Base-by-base conservation (phyloP, 1,140 invertebrate species). In the Tenebrio molitor region DNA sequence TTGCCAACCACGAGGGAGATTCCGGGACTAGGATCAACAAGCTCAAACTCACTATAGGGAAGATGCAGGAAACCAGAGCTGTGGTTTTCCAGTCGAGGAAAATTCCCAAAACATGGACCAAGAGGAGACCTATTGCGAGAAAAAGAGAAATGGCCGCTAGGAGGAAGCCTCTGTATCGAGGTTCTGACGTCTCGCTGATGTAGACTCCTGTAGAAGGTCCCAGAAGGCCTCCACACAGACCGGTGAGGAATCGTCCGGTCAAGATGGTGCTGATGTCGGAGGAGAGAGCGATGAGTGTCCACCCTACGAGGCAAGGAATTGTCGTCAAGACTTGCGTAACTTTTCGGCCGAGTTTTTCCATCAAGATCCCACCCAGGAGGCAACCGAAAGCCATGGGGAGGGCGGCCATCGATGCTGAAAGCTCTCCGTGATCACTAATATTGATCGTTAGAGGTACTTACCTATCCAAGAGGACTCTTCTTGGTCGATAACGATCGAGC, bases 1-100 rank as follows among this genome's bases (percentile, higher is more conserved):
- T 84, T 0, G 88, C 84, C 41, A 91, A 80, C 90, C 91, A 94
- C 0, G 88, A 85, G 0, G 92, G 92, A 65, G 91, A 92, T 81
- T 94, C 92, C 0, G 91, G 91, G 1, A 89, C 83, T 12, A 89
- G 84, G 14, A 81, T 79, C 29, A 88, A 73, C 1, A 87, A 67
- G 1, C 85, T 19, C 15, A 85, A 84, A 25, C 84, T 81, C 10
- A 87, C 6, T 12, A 88, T 76, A 10, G 88, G 87, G 17, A 89
- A 81, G 1, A 84, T 42, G 1, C 83, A 84, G 75, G 85, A 86
- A 1, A 90, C 81, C 0, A 85, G 81, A 0, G 88, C 88, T 1
- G 87, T 87, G 73, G 82, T 82, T 76, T 87, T 75, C 89, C 89
- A 91, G 29, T 84, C 77, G 0, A 89, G 78, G 75, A 86, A 89